phyloP scores from a whole-genome alignment of 2,797 vertebrate species.

The Enteromius afrohamiltoni region DNA sequence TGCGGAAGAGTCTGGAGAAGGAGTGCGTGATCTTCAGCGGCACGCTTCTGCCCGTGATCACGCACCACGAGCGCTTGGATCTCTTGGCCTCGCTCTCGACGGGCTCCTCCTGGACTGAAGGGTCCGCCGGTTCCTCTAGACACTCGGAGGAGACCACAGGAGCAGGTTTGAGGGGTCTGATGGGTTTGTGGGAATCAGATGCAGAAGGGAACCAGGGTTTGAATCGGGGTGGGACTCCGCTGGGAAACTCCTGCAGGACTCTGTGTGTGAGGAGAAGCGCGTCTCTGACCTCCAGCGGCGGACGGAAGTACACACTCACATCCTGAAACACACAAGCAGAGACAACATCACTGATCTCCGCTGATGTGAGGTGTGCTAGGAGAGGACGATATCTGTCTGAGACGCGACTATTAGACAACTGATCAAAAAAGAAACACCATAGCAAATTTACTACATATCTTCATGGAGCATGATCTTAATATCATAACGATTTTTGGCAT shows the following conservation, averaged over 20 bases:
- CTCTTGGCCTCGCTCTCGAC: constrained; percentile 7
- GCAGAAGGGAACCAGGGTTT: constrained; percentile 84
- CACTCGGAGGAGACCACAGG: constrained; percentile 76
- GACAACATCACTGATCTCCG: background rate
- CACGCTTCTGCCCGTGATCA: constrained; percentile 68
- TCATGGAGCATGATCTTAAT: too few relatives aligned
- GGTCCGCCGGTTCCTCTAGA: background rate
- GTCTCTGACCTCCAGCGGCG: constrained; percentile 66
- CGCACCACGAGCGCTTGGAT: constrained; percentile 84
- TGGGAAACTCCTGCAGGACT: constrained; percentile 82
- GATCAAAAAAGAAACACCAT: too few relatives aligned
- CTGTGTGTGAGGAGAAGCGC: constrained; percentile 80
- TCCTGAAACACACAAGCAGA: constrained; percentile 76
- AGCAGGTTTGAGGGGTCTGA: constrained; percentile 83
- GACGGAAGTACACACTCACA: constrained; percentile 85
- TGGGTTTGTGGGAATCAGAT: constrained; percentile 68
- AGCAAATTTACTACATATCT: too few relatives aligned
- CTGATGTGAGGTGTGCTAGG: background rate
- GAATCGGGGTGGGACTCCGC: constrained; percentile 79
- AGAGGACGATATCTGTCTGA: background rate
- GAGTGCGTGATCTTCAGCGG: constrained; percentile 65
- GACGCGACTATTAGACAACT: background rate
- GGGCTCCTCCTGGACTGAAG: background rate
- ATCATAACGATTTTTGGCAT: too few relatives aligned
- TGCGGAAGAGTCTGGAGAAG: constrained; percentile 79